Conservation (phyloP, 2,797 vertebrate genomes). For the Sebastes iracundus region DNA sequence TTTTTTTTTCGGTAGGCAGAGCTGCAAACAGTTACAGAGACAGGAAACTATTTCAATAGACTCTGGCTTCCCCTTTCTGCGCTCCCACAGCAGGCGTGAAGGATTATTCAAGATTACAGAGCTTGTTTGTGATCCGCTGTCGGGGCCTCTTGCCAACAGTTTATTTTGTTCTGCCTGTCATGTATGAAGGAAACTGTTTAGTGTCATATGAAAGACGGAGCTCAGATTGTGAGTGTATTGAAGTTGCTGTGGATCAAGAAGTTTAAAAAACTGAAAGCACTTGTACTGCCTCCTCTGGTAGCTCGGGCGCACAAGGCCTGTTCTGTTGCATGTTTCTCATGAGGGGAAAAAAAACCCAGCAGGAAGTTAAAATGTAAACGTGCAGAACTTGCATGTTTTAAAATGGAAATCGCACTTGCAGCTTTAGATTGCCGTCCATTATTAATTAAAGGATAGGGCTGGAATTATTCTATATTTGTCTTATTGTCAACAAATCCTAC, state of each 20-base stretch:
- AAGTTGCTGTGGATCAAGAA: background rate
- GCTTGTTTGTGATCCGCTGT: conserved; percentile 34
- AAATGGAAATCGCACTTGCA: background rate
- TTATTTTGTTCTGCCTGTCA: background rate
- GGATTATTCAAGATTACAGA: conserved; percentile 51
- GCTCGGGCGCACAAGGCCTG: background rate
- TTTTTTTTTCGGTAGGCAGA: background rate
- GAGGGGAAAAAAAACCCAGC: background rate
- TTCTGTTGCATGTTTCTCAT: background rate
- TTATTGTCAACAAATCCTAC: background rate
- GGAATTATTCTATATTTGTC: background rate
- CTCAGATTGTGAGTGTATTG: background rate
- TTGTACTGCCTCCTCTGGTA: background rate
- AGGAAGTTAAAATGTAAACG: background rate
- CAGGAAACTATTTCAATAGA: conserved; percentile 78
- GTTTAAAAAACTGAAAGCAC: background rate
- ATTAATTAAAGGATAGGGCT: background rate
- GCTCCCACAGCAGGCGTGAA: conserved; percentile 24
- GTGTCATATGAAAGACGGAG: background rate
- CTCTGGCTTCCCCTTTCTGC: conserved; percentile 67
- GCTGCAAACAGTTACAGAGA: conserved; percentile 46
- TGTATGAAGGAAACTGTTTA: conserved; percentile 20
- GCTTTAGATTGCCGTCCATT: background rate
- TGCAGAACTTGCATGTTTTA: background rate
- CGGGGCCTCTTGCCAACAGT: background rate